Percentiles rank a stretch among this genome's conserved stretches.
phyloP scores from a whole-genome alignment of 2,797 vertebrate genomes.

The Atherinosoma microstoma region DNA sequence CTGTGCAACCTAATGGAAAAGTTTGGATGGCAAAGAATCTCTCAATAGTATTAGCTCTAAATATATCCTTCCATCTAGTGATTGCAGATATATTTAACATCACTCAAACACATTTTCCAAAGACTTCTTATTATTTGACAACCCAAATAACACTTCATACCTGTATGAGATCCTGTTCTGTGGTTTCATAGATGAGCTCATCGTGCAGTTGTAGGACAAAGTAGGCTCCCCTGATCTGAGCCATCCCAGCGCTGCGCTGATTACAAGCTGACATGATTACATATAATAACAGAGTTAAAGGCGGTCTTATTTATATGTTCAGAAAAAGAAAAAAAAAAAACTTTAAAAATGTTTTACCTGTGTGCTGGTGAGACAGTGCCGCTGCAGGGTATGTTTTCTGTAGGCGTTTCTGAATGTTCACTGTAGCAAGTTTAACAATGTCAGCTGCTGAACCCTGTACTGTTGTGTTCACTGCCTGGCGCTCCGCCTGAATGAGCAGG shows the following conservation, averaged over 20 bases:
- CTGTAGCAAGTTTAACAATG: conserved; percentile 95
- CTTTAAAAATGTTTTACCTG: too few species aligned
- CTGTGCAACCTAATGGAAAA: conserved; percentile 89
- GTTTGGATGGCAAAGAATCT: neutral
- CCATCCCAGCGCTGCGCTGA: conserved; percentile 53
- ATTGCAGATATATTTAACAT: neutral
- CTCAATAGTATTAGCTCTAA: too few species aligned
- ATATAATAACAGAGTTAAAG: neutral
- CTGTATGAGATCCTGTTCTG: conserved; percentile 91
- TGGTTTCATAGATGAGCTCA: conserved; percentile 95
- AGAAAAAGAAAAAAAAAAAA: too few species aligned
- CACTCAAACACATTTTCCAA: neutral
- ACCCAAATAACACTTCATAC: conserved; percentile 69
- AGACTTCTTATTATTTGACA: neutral
- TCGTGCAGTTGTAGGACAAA: conserved; percentile 97
- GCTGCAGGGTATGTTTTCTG: conserved; percentile 78
- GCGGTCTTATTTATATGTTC: neutral
- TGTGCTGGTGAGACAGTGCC: conserved; percentile 87
- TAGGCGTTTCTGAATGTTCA: conserved; percentile 91
- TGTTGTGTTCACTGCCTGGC: conserved; percentile 95
- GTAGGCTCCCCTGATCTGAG: conserved; percentile 86
- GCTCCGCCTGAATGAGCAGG: conserved; percentile 87
- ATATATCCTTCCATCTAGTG: neutral
- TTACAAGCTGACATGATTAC: conserved; percentile 35
- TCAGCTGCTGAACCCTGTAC: conserved; percentile 97